Base-by-base conservation (phyloP, 2,113 vertebrate genomes). In the Panthera uncia region DNA sequence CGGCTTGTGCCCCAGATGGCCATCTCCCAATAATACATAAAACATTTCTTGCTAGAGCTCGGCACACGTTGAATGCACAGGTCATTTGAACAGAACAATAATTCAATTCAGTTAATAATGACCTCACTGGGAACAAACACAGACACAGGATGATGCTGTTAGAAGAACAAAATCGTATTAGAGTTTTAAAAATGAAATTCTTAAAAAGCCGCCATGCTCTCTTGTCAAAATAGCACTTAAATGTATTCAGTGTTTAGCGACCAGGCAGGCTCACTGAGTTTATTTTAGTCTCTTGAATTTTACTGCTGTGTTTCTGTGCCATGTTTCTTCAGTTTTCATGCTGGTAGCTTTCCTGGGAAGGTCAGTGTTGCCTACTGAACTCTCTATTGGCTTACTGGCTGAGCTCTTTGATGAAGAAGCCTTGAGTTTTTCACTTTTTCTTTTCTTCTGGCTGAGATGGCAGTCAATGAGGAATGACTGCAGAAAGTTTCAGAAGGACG, bases 151-250 rank as follows among this genome's bases (percentile, higher is more conserved):
- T 81, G 97, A 41, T 38, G 63, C 63, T 86, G 79, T 61, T 78
- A 84, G 94, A 93, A 95, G 94, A 96, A 95, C 71, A 97, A 55
- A 97, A 98, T 90, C 19, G 36, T 52, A 90, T 89, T 10, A 21
- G 41, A 96, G 81, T 41, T 95, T 97, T 84, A 96, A 98, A 98
- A 98, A 97, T 91, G 81, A 84, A 73, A 68, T 97, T 97, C 96
- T 98, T 97, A 90, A 96, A 80, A 86, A 97, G 97, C 96, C 68
- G 68, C 85, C 45, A 84, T 68, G 68, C 80, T 94, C 97, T 86
- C 97, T 80, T 98, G 89, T 97, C 97, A 98, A 98, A 98, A 98
- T 97, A 98, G 96, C 94, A 91, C 87, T 93, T 93, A 52, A 96
- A 93, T 96, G 80, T 95, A 97, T 96, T 96, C 97, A 97, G 97